Percentiles rank a stretch among this genome's conserved stretches.
These are phyloP conservation scores for Aleadryas rufinucha DNA, from an alignment of 2,113 vertebrate species.

Conservation along the genomic window DNA sequence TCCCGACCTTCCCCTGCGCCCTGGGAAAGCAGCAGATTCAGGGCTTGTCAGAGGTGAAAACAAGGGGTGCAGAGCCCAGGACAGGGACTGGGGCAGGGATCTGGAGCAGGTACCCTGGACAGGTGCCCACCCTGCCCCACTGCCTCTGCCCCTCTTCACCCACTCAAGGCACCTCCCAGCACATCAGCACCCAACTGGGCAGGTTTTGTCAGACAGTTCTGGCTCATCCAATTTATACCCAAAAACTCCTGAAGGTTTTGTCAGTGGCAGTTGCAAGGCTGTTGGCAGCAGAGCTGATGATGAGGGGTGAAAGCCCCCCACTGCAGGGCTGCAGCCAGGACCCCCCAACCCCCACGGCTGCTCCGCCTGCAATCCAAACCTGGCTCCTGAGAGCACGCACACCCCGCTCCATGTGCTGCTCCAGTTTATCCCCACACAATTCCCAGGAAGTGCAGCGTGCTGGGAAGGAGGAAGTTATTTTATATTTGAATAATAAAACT, in stretches of 20 bases:
- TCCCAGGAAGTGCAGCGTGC: background rate
- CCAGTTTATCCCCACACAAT: background rate
- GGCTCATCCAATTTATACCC: accelerated
- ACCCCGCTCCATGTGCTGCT: accelerated
- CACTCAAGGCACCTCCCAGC: accelerated
- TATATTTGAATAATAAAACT: constrained; percentile 40
- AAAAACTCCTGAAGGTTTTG: background rate
- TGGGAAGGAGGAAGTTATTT: constrained; percentile 1
- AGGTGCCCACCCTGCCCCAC: background rate
- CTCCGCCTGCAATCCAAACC: accelerated
- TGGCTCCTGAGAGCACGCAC: background rate
- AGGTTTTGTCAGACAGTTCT: background rate
- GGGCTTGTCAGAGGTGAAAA: background rate
- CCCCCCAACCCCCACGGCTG: accelerated
- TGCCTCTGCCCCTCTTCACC: background rate
- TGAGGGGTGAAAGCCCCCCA: background rate
- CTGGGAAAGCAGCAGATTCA: background rate
- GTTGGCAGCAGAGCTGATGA: accelerated
- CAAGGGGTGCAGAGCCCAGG: background rate
- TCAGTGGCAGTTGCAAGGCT: accelerated
- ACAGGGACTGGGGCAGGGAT: background rate
- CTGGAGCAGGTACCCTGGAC: background rate
- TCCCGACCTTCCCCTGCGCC: background rate
- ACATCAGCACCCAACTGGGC: accelerated
- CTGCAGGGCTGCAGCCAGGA: accelerated